A percentile compares a stretch with the other conserved stretches of the same genome.
phyloP scores from a whole-genome alignment of 2,888 invertebrate genomes.

The Pseudococcus longispinus region DNA sequence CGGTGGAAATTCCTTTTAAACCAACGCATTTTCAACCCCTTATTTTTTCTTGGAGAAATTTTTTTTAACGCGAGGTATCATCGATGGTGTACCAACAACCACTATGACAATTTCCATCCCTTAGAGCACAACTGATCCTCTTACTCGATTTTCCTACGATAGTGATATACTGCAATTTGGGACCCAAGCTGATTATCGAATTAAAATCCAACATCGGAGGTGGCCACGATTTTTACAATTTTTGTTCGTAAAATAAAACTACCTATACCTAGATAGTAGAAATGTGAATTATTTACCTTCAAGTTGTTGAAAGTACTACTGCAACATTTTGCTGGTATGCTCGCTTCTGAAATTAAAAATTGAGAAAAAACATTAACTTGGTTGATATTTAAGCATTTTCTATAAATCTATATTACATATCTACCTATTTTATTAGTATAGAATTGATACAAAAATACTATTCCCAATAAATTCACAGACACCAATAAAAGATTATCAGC shows the following conservation, averaged over 20 bases:
- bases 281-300: not conserved
- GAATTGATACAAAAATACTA: not conserved
- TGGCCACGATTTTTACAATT: not conserved
- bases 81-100: not conserved
- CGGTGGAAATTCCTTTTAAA: conserved; percentile 35
- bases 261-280: not conserved
- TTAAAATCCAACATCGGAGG: not conserved
- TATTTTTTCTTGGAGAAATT: not conserved
- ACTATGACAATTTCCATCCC: not conserved
- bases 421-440: not conserved
- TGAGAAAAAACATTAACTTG: not conserved
- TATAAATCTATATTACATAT: too few relatives aligned
- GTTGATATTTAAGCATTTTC: too few relatives aligned
- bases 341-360: not conserved
- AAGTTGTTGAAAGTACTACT: not conserved
- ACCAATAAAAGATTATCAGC: not conserved
- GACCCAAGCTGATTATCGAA: not conserved
- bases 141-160: not conserved
- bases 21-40: conserved; percentile 37
- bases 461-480: not conserved
- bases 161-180: not conserved
- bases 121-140: not conserved
- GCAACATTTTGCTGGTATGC: not conserved
- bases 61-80: conserved; percentile 26
- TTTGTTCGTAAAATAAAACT: not conserved